Evolutionary conservation across 2,113 vertebrate species (phyloP).

Genomic region (Bagarius yarrelli): DNA sequence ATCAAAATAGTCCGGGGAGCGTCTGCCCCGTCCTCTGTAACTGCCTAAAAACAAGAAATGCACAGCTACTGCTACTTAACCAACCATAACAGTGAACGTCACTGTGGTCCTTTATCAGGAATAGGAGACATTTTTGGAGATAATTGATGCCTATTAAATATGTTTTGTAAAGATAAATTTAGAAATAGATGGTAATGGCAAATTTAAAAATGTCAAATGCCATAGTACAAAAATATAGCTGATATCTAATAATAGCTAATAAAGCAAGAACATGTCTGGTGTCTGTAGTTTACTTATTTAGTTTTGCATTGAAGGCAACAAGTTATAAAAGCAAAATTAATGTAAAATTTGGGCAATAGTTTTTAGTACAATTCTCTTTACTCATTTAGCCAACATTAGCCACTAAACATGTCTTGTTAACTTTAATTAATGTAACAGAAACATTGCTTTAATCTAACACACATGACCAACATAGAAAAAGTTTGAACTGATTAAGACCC

Average conservation of each 20-base stretch:
- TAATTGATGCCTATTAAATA: neutral
- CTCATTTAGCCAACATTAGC: neutral
- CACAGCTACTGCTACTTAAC: conserved; percentile 67
- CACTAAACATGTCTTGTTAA: neutral
- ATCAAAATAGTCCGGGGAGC: conserved; percentile 85
- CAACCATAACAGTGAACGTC: conserved; percentile 33
- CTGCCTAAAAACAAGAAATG: conserved; percentile 78
- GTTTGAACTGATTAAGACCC: conserved; percentile 49
- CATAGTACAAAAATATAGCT: neutral
- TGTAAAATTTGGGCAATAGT: neutral
- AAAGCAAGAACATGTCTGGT: neutral
- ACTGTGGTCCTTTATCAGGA: neutral
- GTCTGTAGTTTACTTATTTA: neutral
- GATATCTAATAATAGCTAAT: neutral
- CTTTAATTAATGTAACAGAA: neutral
- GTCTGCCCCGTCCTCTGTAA: conserved; percentile 75
- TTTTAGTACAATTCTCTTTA: neutral
- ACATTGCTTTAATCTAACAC: neutral
- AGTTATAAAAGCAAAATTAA: neutral
- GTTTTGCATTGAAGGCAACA: neutral
- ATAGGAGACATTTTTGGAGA: neutral
- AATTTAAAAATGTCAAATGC: neutral
- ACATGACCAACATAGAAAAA: neutral
- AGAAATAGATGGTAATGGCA: neutral
- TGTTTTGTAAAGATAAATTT: no score